Evolutionary conservation across 2,113 vertebrate species (phyloP).

Genomic region (Prionailurus bengalensis): DNA sequence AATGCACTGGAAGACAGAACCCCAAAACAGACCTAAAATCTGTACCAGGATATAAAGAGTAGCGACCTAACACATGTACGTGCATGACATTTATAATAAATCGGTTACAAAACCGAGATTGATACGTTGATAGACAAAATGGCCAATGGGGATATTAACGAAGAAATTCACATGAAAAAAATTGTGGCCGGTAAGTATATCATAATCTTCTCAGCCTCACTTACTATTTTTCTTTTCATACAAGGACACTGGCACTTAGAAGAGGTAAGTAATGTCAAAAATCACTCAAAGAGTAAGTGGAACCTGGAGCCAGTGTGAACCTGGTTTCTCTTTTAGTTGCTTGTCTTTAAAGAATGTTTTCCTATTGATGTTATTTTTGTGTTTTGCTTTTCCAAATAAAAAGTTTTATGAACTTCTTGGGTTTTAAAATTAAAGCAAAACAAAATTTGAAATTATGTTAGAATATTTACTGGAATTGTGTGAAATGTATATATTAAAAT

Average conservation of each 20-base stretch:
- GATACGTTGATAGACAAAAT: background rate
- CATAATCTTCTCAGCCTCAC: background rate
- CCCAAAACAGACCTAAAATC: background rate
- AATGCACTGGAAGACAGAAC: background rate
- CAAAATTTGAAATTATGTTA: background rate
- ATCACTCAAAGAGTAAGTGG: background rate
- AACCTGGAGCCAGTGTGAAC: background rate
- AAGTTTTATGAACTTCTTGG: background rate
- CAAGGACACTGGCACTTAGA: background rate
- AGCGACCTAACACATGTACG: background rate
- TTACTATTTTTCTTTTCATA: background rate
- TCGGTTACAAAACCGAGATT: background rate
- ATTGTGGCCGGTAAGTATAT: background rate
- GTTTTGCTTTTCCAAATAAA: background rate
- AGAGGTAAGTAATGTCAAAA: background rate
- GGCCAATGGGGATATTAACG: background rate
- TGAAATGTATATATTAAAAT: constrained; percentile 5
- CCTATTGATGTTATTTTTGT: background rate
- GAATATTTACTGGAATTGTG: background rate
- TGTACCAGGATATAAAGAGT: background rate
- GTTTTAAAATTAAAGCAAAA: constrained; percentile 35
- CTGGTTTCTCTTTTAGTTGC: background rate
- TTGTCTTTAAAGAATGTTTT: background rate
- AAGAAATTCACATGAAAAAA: background rate
- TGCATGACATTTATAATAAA: background rate